Conservation (phyloP, 92 coral and sea anemone genomes). For the Anthopleura xanthogrammica region DNA sequence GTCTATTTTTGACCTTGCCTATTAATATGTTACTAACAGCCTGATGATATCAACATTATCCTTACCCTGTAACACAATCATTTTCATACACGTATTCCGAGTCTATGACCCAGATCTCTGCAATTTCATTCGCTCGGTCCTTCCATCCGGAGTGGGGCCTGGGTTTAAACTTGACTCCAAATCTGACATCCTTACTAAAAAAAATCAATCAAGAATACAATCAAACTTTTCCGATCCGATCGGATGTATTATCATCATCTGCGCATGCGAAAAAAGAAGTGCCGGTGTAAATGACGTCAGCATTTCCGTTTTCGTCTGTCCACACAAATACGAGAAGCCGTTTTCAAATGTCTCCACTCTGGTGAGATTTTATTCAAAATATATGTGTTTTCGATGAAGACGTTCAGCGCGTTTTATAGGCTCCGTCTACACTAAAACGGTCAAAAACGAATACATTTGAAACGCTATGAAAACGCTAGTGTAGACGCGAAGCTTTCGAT, state of each 20-base stretch:
- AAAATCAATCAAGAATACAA: neutral
- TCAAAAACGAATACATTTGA: too few species aligned
- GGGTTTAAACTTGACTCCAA: conserved; percentile 83
- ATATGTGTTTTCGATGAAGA: too few species aligned
- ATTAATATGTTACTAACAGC: neutral
- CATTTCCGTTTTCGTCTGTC: too few species aligned
- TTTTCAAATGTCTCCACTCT: neutral
- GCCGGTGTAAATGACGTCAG: too few species aligned
- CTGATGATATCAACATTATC: neutral
- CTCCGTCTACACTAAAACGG: too few species aligned
- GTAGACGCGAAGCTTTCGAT: too few species aligned
- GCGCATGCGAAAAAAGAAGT: too few species aligned
- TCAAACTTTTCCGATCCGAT: too few species aligned
- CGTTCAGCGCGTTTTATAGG: too few species aligned
- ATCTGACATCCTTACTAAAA: conserved; percentile 82
- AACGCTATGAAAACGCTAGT: too few species aligned
- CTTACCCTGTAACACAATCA: conserved; percentile 79
- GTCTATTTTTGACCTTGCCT: neutral
- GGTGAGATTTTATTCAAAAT: neutral
- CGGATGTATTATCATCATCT: too few species aligned
- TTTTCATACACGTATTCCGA: conserved; percentile 54
- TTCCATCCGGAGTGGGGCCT: conserved; percentile 86
- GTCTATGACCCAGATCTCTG: conserved; percentile 78
- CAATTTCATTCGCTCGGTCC: conserved; percentile 49
- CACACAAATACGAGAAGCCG: too few species aligned